Percentiles rank a stretch among this genome's conserved stretches.
phyloP scores from a whole-genome alignment of 2,113 vertebrate species.

The Osmerus eperlanus region DNA sequence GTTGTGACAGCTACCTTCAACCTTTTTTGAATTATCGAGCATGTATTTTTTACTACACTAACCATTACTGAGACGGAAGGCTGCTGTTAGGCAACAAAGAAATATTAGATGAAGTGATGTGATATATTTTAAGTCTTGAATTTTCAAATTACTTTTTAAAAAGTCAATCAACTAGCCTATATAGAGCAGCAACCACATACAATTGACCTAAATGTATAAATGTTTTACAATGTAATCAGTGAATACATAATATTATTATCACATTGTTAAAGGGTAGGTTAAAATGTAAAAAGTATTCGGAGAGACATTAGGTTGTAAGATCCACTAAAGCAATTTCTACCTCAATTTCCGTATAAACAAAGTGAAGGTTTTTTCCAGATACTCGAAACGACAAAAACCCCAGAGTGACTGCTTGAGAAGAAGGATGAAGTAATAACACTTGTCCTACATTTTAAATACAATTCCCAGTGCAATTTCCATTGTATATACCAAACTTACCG shows the following conservation, averaged over 20 bases:
- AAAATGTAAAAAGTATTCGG: too few species aligned
- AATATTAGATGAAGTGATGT: neutral
- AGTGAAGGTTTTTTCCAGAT: neutral
- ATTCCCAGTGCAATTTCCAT: constrained; percentile 41
- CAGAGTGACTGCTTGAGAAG: neutral
- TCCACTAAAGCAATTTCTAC: neutral
- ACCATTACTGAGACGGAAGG: too few species aligned
- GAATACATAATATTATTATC: too few species aligned
- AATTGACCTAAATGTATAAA: too few species aligned
- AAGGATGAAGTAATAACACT: constrained; percentile 48
- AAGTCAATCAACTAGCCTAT: too few species aligned
- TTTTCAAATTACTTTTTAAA: too few species aligned
- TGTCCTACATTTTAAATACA: constrained; percentile 29
- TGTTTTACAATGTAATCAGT: too few species aligned
- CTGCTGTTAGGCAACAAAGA: neutral
- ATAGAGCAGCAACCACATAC: too few species aligned
- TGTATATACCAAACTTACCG: constrained; percentile 79
- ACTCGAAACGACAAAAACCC: neutral
- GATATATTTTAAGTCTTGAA: too few species aligned
- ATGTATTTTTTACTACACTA: neutral
- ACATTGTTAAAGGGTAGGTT: too few species aligned
- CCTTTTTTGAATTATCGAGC: neutral
- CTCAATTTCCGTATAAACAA: neutral
- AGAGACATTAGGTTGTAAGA: too few species aligned
- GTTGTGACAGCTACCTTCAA: neutral